phyloP scores from a whole-genome alignment of 2,113 vertebrate species.

The Rhineura floridana region DNA sequence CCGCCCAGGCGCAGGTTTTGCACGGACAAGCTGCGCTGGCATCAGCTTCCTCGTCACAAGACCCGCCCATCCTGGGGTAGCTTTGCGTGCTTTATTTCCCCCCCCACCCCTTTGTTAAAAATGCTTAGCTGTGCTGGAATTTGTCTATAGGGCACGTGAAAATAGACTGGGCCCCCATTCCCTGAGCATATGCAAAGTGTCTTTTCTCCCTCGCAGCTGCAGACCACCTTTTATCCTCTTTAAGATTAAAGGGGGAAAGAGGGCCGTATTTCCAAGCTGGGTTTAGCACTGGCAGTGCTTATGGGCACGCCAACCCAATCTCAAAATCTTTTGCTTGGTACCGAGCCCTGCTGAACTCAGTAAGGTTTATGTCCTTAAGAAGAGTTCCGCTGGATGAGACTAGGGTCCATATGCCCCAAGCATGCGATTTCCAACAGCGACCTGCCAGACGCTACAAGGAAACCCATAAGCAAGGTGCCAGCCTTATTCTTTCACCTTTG shows the following conservation, averaged over 20 bases:
- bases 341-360: not conserved
- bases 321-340: not conserved
- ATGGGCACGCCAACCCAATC: not conserved
- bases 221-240: not conserved
- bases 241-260: not conserved
- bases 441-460: not conserved
- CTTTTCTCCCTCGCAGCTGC: not conserved
- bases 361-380: not conserved
- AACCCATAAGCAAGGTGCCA: not conserved
- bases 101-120: no score
- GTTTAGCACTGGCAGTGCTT: not conserved
- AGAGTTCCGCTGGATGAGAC: not conserved
- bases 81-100: no score
- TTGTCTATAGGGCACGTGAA: no score
- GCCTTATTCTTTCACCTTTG: not conserved
- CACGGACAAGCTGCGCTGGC: not conserved
- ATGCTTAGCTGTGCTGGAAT: no score
- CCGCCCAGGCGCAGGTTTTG: not conserved
- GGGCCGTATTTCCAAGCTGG: not conserved
- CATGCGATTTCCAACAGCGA: not conserved
- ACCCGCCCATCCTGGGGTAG: no score
- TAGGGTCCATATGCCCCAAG: not conserved
- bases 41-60: not conserved
- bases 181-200: not conserved
- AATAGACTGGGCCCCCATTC: no score